phyloP scores from a whole-genome alignment of 1,140 invertebrate species.

The Drosophila chauvacae region DNA sequence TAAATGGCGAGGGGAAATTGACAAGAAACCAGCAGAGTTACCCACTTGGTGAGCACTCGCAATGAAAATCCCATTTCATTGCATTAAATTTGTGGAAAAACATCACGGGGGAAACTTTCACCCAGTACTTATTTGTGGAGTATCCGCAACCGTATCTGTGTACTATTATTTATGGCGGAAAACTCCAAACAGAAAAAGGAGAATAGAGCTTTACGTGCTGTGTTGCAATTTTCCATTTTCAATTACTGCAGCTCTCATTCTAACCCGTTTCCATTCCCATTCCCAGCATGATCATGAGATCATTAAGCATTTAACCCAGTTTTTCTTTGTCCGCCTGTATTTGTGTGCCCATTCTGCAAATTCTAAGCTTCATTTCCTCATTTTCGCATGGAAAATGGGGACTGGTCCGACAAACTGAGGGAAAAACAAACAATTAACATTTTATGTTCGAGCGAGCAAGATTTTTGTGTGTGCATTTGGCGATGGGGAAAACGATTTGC shows the following conservation, averaged over 20 bases:
- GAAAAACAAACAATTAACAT: conserved; percentile 59
- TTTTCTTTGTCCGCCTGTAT: conserved; percentile 10
- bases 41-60: conserved; percentile 43
- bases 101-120: conserved; percentile 35
- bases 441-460: conserved; percentile 44
- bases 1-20: conserved; percentile 33
- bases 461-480: conserved; percentile 29
- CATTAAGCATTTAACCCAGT: conserved; percentile 64
- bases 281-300: conserved; percentile 37
- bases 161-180: conserved; percentile 40
- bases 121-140: conserved; percentile 18
- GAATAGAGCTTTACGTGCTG: conserved; percentile 32
- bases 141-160: conserved; percentile 5
- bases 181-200: conserved; percentile 13
- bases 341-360: conserved; percentile 27
- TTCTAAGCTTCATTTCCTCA: conserved; percentile 59
- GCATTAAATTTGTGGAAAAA: conserved; percentile 38
- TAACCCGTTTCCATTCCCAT: conserved; percentile 9
- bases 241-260: conserved; percentile 25
- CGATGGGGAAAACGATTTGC: conserved; percentile 35
- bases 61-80: conserved; percentile 52
- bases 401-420: conserved; percentile 22
- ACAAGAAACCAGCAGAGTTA: conserved; percentile 13
- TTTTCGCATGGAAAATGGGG: conserved; percentile 27
- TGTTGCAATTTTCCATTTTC: conserved; percentile 37